Conservation (phyloP, 2,113 vertebrate species). For the Nibea coibor region DNA sequence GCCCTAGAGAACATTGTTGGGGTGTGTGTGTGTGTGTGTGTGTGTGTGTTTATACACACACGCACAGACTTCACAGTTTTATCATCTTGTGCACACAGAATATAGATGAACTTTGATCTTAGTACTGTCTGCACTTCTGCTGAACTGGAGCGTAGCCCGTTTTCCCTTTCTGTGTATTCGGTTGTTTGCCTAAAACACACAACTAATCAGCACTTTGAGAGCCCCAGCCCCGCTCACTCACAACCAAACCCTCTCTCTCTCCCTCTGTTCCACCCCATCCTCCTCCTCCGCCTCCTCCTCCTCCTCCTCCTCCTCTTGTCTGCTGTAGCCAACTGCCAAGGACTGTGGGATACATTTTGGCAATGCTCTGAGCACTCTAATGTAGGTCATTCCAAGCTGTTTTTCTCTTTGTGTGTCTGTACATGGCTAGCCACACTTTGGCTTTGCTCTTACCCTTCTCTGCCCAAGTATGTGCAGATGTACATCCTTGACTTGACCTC, state of each 20-base stretch:
- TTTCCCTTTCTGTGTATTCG: slow-evolving; percentile 74
- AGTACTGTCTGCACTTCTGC: slow-evolving; percentile 69
- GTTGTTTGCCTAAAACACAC: slow-evolving; percentile 70
- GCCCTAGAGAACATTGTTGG: slow-evolving; percentile 52
- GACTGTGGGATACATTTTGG: slow-evolving; percentile 71
- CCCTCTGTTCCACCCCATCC: slow-evolving; percentile 2
- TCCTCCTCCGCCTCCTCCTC: background rate
- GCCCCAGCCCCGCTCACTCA: slow-evolving; percentile 23
- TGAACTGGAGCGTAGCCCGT: slow-evolving; percentile 72
- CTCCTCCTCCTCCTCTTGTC: slow-evolving; percentile 44
- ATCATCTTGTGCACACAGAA: slow-evolving; percentile 72
- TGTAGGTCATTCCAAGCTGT: slow-evolving; percentile 73
- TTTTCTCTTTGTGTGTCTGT: slow-evolving; percentile 57
- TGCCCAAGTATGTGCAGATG: slow-evolving; percentile 45
- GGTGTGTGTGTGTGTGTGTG: slow-evolving; percentile 18
- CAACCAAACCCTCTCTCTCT: slow-evolving; percentile 20
- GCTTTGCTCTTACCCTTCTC: slow-evolving; percentile 40
- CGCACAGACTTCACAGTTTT: slow-evolving; percentile 52
- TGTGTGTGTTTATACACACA: slow-evolving; percentile 13
- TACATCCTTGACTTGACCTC: slow-evolving; percentile 37
- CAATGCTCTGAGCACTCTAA: slow-evolving; percentile 56
- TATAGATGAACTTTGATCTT: slow-evolving; percentile 77
- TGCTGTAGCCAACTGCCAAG: slow-evolving; percentile 66
- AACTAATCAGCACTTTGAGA: slow-evolving; percentile 66
- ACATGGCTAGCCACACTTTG: slow-evolving; percentile 47